Percentiles rank a stretch among this genome's conserved stretches.
phyloP scores from a whole-genome alignment of 2,113 vertebrate species.

The Sorex fumeus region DNA sequence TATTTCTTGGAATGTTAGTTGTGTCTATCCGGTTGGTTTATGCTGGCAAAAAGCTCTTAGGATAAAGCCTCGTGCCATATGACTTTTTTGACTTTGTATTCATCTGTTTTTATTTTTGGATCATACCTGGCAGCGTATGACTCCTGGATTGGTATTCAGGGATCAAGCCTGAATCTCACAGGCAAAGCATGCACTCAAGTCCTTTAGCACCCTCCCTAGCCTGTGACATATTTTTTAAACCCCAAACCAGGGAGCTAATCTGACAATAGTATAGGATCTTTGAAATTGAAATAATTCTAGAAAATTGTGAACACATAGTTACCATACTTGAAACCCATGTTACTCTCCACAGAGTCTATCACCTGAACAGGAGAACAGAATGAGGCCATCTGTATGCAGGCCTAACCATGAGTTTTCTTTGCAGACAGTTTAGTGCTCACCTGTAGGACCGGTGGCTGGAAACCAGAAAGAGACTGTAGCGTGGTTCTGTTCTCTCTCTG shows the following conservation, averaged over 20 bases:
- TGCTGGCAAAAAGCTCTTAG: not conserved
- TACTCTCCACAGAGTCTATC: constrained; percentile 6
- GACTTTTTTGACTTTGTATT: constrained; percentile 48
- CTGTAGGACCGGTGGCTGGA: constrained; percentile 76
- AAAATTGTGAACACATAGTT: constrained; percentile 10
- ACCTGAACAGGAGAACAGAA: not conserved
- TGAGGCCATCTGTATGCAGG: not conserved
- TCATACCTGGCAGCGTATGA: no score
- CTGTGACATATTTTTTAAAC: not conserved
- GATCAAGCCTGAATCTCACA: no score
- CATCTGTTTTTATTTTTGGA: no score
- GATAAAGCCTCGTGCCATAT: constrained; percentile 38
- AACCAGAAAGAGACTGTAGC: constrained; percentile 56
- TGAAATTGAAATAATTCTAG: constrained; percentile 61
- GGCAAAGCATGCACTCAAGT: no score
- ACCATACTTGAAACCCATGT: constrained; percentile 19
- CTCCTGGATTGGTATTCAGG: no score
- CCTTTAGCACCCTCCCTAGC: no score
- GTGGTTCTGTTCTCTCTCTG: constrained; percentile 61
- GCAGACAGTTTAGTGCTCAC: constrained; percentile 60
- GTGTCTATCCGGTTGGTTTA: constrained; percentile 12
- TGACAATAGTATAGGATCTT: constrained; percentile 31
- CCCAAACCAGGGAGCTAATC: constrained; percentile 9
- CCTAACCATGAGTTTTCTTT: not conserved
- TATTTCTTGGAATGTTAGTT: not conserved